A percentile compares a stretch with the other conserved stretches of the same genome.
phyloP scores from a whole-genome alignment of 2,113 vertebrate species.

The Ellobius talpinus region DNA sequence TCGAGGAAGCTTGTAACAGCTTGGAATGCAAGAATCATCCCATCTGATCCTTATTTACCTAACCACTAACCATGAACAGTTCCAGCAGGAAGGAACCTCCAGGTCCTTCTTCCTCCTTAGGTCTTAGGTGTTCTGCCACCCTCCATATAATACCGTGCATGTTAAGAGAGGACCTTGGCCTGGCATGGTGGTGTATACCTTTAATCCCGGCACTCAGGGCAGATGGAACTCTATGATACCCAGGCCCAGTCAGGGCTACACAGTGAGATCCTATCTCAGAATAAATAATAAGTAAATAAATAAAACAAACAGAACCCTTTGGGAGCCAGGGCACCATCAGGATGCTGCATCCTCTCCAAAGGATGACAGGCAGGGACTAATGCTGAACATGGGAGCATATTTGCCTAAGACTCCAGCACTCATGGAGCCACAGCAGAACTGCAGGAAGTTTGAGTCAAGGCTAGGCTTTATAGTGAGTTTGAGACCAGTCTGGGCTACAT shows the following conservation, averaged over 20 bases:
- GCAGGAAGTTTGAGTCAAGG: neutral
- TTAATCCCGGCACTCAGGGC: neutral
- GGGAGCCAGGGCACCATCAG: neutral
- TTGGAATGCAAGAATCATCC: neutral
- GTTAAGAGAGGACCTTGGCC: neutral
- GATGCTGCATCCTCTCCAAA: neutral
- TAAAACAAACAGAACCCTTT: neutral
- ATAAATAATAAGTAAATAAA: neutral
- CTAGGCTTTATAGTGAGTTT: neutral
- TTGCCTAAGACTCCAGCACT: neutral
- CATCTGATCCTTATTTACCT: neutral
- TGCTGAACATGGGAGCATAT: neutral
- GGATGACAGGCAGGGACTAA: neutral
- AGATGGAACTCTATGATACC: neutral
- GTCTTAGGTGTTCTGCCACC: neutral
- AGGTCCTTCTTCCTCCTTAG: neutral
- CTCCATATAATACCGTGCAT: neutral
- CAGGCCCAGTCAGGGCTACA: neutral
- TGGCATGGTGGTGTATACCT: neutral
- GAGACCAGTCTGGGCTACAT: no score
- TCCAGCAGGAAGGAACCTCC: neutral
- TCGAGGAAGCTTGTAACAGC: constrained; percentile 51
- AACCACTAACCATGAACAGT: neutral
- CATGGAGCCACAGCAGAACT: neutral
- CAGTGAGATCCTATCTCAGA: neutral